These are phyloP conservation scores for Rotaria magnacalcarata DNA, from an alignment of 2,888 invertebrate genomes.

Conservation along the genomic window DNA sequence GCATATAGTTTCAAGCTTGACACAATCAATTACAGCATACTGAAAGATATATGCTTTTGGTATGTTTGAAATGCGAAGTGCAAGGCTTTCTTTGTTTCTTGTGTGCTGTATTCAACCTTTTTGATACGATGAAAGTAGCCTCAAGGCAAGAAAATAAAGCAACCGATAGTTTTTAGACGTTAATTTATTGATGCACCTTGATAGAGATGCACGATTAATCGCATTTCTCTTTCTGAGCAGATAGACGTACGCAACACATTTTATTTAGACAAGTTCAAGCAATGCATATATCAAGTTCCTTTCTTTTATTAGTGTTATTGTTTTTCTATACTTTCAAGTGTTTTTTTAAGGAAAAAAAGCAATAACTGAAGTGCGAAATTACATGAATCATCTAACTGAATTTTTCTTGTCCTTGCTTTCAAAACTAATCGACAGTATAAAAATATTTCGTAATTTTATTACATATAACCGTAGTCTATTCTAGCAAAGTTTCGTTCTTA, in stretches of 20 bases:
- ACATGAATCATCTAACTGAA: background rate
- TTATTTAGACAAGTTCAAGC: background rate
- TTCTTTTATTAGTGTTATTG: background rate
- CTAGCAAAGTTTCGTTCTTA: background rate
- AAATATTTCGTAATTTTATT: background rate
- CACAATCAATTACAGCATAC: background rate
- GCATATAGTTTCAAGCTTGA: background rate
- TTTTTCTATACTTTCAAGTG: background rate
- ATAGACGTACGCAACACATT: background rate
- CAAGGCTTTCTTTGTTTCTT: background rate
- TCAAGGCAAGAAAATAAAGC: background rate
- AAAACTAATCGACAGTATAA: background rate
- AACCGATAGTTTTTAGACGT: background rate
- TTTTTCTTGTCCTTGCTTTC: background rate
- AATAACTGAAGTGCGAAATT: background rate
- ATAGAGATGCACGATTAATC: background rate
- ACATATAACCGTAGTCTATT: background rate
- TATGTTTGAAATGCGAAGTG: background rate
- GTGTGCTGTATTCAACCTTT: background rate
- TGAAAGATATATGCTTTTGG: slow-evolving; percentile 3
- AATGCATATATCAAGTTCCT: background rate
- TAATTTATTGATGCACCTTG: background rate
- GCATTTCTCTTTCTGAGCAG: background rate
- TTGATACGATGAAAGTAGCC: background rate
- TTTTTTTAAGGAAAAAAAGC: background rate